Evolutionary conservation across 2,113 vertebrate genomes (phyloP), one percentile per base, ranked within the genome.

Genomic region (Castor canadensis): DNA sequence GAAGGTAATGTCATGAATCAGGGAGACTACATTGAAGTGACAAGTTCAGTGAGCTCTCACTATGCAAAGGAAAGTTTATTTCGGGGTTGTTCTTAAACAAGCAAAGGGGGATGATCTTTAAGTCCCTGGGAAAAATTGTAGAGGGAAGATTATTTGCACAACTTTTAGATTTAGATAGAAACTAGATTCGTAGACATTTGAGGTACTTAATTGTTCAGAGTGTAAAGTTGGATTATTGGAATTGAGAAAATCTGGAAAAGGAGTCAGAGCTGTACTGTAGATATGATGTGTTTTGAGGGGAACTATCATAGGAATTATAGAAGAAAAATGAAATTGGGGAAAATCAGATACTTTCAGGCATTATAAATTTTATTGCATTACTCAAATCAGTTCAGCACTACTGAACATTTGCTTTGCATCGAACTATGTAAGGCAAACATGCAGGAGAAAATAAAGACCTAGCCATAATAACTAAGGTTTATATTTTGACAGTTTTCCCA

Each of bases 401-500:
- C 0, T 85, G 43, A 92, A 69, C 35, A 30, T 92, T 71, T 94
- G 81, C 81, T 75, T 0, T 89, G 80, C 9, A 35, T 95, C 54
- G 77, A 11, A 6, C 6, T 92, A 32, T 87, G 38, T 95, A 84
- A 93, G 67, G 49, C 54, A 96, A 43, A 26, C 7, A 7, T 32
- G 54, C 72, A 85, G 84, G 77, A 96, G 5, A 72, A 90, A 93
- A 91, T 92, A 89, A 93, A 89, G 89, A 38, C 73, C 84, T 13
- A 77, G 5, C 72, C 52, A 13, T 82, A 81, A 40, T n/a, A 93
- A 62, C 17, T 62, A 6, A 91, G 12, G 71, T 80, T 94, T 4
- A 49, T 85, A 40, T 90, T 95, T 97, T 93, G 76, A 71, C 38
- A 88, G 77, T 95, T 91, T 97, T 93, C 87, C 73, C 62, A 69